These are phyloP conservation scores for Mylabris phalerata DNA, from an alignment of 1,140 invertebrate species.

Conservation along the genomic window DNA sequence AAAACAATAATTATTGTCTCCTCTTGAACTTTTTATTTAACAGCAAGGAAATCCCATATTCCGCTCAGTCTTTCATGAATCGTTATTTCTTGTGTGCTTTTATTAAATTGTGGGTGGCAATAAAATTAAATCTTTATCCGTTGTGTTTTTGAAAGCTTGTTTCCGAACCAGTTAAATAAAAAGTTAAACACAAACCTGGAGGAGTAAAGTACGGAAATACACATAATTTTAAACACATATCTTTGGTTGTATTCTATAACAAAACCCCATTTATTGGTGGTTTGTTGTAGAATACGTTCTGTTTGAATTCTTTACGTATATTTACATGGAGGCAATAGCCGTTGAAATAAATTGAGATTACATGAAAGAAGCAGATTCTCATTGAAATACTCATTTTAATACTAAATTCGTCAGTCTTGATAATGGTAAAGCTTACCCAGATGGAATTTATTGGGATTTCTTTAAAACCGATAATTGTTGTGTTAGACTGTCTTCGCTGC, in stretches of 20 bases:
- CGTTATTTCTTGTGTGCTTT: too few species aligned
- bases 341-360: background rate
- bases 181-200: background rate
- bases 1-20: slow-evolving; percentile 16
- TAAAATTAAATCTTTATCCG: slow-evolving; percentile 1
- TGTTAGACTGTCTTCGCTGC: slow-evolving; percentile 50
- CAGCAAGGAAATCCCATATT: slow-evolving; percentile 5
- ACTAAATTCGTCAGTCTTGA: background rate
- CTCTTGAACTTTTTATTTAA: slow-evolving; percentile 16
- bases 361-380: too few species aligned
- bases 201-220: too few species aligned
- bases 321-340: background rate
- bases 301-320: background rate
- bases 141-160: background rate
- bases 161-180: slow-evolving; percentile 16
- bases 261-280: too few species aligned
- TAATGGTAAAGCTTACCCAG: slow-evolving; percentile 21
- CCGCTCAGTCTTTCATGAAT: background rate
- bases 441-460: slow-evolving; percentile 43
- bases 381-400: too few species aligned
- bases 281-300: background rate
- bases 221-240: too few species aligned
- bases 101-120: background rate
- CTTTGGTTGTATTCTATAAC: too few species aligned
- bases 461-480: slow-evolving; percentile 52